Evolutionary conservation across 2,888 invertebrate genomes (phyloP), one percentile per base, ranked within the genome.

Genomic region (Oxytorus armatus): DNA sequence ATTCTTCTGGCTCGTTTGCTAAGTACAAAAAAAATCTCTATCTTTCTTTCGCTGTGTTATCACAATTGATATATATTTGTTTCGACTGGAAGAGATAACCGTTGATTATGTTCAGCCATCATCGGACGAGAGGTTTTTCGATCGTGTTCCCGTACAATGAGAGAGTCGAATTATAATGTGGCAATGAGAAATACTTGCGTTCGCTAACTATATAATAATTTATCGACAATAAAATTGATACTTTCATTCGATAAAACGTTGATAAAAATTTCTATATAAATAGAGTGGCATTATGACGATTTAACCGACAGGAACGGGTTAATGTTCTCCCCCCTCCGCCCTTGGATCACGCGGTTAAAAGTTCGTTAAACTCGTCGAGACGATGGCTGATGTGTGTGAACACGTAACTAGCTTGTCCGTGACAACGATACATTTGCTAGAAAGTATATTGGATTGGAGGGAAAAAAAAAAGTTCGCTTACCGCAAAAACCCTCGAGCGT

Each of bases 41-140:
- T n/a, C 51, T 53, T 42, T 68, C 63, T 79, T 80, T 72, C 59
- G 77, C 76, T 75, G 63, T 65, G 61, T 83, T 85, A 85, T 86
- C 85, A 51, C 61, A 79, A 68, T 83, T 61, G 85, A 85, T 73
- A 73, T n/a, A n/a, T 85, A 82, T 85, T 87, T 87, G 84, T 86
- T 86, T 86, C 84, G 83, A 81, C 84, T 82, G 79, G 49, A 44
- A 42, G 63, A 74, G 79, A 83, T 85, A 86, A 83, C 14, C 42
- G 49, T 51, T 14, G 73, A 57, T n/a, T n/a, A n/a, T n/a, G 65
- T 57, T 69, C 57, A 33, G 36, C 16, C 79, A 23, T 14, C 44
- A 55, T 63, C 36, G 18, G 63, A 47, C 55, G 23, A 51, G 25
- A 39, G 21, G 11, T 51, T 69, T 65, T 53, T 55, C 14, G 23